These are phyloP conservation scores for Drosophila bunnanda DNA, from an alignment of 2,888 invertebrate species.

Conservation along the genomic window DNA sequence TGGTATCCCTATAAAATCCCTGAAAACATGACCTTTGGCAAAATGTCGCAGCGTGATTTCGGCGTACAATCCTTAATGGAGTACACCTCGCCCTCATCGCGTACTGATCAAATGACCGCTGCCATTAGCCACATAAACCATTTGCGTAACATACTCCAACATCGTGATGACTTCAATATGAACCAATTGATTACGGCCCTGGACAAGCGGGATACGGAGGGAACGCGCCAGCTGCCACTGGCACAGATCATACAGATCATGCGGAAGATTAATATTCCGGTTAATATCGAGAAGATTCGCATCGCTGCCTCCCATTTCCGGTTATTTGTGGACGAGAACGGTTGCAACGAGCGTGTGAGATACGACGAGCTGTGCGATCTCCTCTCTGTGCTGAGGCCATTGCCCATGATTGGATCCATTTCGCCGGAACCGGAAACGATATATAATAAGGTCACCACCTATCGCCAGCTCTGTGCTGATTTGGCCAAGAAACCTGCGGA, in stretches of 20 bases:
- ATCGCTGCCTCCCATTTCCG: constrained; percentile 55
- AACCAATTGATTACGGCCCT: constrained; percentile 67
- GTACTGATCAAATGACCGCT: constrained; percentile 50
- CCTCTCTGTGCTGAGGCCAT: constrained; percentile 5
- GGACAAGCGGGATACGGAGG: constrained; percentile 59
- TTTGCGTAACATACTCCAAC: constrained; percentile 65
- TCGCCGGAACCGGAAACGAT: neutral
- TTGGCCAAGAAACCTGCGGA: constrained; percentile 1
- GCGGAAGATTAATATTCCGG: constrained; percentile 58
- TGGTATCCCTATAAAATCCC: constrained; percentile 62
- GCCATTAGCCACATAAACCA: constrained; percentile 69
- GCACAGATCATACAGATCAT: constrained; percentile 60
- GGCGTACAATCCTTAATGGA: constrained; percentile 65
- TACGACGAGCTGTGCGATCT: constrained; percentile 25
- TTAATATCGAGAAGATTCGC: constrained; percentile 61
- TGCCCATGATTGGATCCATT: constrained; percentile 17
- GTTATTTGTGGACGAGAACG: constrained; percentile 22
- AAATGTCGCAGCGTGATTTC: constrained; percentile 37
- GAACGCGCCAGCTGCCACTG: constrained; percentile 56
- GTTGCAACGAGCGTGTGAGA: constrained; percentile 14
- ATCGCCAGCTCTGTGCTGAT: constrained; percentile 23
- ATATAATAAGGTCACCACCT: constrained; percentile 21
- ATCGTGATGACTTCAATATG: constrained; percentile 67
- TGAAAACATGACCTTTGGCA: constrained; percentile 53
- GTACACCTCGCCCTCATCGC: constrained; percentile 57